Conservation (phyloP, 2,797 vertebrate species). For the Pseudochirops corinnae region DNA sequence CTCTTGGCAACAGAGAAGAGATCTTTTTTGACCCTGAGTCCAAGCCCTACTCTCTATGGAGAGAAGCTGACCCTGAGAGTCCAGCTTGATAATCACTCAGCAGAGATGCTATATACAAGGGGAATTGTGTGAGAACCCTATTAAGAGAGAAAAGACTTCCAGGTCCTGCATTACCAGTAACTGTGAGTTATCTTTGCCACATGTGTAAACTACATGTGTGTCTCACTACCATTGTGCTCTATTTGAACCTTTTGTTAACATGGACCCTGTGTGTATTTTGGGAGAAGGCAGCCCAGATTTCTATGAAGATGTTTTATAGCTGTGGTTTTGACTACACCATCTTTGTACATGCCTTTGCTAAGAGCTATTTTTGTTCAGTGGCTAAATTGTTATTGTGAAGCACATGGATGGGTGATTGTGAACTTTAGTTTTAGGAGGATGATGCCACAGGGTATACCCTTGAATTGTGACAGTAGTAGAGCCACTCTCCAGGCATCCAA, state of each 20-base stretch:
- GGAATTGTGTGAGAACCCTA: not conserved
- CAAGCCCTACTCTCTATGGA: too few relatives aligned
- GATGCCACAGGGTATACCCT: not conserved
- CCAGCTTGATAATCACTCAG: not conserved
- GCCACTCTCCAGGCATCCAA: not conserved
- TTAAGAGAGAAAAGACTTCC: not conserved
- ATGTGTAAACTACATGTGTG: not conserved
- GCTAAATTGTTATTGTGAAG: not conserved
- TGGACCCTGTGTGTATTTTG: not conserved
- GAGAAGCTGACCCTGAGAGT: not conserved
- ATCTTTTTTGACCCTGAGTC: too few relatives aligned
- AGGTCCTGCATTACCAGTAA: not conserved
- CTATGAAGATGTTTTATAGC: not conserved
- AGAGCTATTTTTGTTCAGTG: not conserved
- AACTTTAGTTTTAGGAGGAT: not conserved
- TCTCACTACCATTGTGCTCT: not conserved
- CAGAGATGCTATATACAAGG: not conserved
- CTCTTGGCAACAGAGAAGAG: not conserved
- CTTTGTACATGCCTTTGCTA: not conserved
- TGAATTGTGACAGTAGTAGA: not conserved
- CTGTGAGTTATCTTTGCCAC: not conserved
- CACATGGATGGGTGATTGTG: not conserved
- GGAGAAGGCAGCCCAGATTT: not conserved
- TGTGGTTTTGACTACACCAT: not conserved
- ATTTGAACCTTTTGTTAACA: not conserved